Evolutionary conservation across 2,888 invertebrate genomes (phyloP).

Genomic region (Microplitis manilae): DNA sequence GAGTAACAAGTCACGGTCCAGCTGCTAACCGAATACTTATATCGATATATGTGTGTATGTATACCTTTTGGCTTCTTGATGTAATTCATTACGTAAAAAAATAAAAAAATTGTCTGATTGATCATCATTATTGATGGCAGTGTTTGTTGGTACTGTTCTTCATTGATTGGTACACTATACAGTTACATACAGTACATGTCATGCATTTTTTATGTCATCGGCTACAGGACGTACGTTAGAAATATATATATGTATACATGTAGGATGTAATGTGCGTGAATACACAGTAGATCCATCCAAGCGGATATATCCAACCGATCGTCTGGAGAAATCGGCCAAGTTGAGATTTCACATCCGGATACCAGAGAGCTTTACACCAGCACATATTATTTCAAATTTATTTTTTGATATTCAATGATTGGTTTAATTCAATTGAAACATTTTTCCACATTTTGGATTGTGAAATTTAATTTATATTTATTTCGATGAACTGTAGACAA

Average conservation of each 20-base stretch:
- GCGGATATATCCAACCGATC: constrained; percentile 39
- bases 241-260: constrained; percentile 20
- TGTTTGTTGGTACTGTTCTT: neutral
- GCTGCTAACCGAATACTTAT: constrained; percentile 47
- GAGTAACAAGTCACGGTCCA: constrained; percentile 60
- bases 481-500: too few relatives aligned
- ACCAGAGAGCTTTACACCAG: neutral
- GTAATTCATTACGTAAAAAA: constrained; percentile 6
- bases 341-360: constrained; percentile 43
- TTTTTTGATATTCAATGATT: neutral
- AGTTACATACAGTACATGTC: constrained; percentile 54
- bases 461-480: neutral
- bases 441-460: neutral
- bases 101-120: constrained; percentile 3
- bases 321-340: constrained; percentile 32
- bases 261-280: constrained; percentile 30
- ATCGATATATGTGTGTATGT: neutral
- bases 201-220: constrained; percentile 53
- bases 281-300: constrained; percentile 21
- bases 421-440: neutral
- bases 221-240: constrained; percentile 43
- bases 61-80: neutral
- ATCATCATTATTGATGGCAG: constrained; percentile 3
- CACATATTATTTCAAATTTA: neutral
- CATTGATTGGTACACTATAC: constrained; percentile 39